A percentile compares a stretch with the other conserved stretches of the same genome.
phyloP scores from a whole-genome alignment of 2,113 vertebrate genomes.

The Ceyx melanurus region DNA sequence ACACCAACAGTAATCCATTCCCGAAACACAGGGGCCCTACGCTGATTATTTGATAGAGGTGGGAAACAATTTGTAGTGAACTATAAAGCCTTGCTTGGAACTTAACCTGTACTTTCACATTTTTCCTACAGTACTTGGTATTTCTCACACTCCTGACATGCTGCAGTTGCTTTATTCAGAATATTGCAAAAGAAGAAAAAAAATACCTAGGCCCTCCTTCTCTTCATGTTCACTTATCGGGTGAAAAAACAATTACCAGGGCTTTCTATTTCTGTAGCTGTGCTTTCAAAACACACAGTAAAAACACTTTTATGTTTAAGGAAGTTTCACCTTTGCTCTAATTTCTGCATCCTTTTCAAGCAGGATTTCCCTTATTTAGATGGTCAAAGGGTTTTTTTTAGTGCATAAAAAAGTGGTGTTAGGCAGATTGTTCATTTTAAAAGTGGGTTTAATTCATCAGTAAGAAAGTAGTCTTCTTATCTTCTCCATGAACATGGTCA shows the following conservation, averaged over 20 bases:
- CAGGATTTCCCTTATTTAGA: conserved; percentile 46
- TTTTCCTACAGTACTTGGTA: background rate
- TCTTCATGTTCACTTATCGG: background rate
- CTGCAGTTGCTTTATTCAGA: background rate
- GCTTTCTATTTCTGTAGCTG: background rate
- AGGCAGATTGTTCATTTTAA: background rate
- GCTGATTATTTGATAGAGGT: background rate
- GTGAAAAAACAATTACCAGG: background rate
- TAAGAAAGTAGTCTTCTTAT: background rate
- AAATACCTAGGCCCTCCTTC: background rate
- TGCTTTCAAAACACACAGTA: background rate
- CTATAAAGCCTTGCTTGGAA: background rate
- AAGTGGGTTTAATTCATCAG: background rate
- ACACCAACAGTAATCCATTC: background rate
- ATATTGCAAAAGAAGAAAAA: background rate
- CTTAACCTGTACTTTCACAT: background rate
- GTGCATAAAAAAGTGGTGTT: background rate
- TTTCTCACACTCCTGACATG: background rate
- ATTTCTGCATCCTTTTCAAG: conserved; percentile 25
- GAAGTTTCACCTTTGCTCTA: conserved; percentile 35
- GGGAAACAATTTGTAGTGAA: background rate
- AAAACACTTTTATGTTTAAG: background rate
- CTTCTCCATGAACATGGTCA: background rate
- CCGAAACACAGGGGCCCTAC: background rate
- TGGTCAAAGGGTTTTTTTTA: background rate